These are phyloP conservation scores for Bos indicus DNA, from an alignment of 2,113 vertebrate genomes.

Conservation along the genomic window DNA sequence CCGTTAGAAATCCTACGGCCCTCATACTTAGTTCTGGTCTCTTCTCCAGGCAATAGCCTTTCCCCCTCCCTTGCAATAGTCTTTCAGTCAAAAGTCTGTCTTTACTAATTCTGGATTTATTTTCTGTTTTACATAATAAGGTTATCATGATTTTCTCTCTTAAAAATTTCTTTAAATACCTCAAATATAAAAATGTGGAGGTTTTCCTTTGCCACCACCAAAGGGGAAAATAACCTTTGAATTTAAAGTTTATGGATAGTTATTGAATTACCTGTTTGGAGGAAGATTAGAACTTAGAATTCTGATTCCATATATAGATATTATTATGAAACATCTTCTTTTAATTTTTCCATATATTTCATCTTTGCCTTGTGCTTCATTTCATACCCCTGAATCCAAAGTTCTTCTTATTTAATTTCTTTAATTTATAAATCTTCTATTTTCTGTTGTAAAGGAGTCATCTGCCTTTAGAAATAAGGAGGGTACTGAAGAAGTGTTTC, in stretches of 20 bases:
- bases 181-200: not conserved
- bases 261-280: not conserved
- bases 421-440: not conserved
- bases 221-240: not conserved
- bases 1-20: not conserved
- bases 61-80: not conserved
- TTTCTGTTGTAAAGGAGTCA: not conserved
- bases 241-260: not conserved
- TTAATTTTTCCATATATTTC: not conserved
- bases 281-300: not conserved
- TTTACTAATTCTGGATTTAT: not conserved
- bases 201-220: rapidly evolving
- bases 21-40: not conserved
- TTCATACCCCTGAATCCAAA: not conserved
- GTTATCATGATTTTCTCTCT: not conserved
- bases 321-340: not conserved
- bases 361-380: not conserved
- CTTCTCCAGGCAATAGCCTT: not conserved
- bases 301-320: not conserved
- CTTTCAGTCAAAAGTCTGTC: not conserved
- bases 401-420: not conserved
- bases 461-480: not conserved
- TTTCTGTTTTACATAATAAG: not conserved
- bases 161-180: not conserved
- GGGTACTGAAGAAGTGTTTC: not conserved